These are phyloP conservation scores for Sebastes nivosus DNA, from an alignment of 2,797 vertebrate species.

Conservation along the genomic window DNA sequence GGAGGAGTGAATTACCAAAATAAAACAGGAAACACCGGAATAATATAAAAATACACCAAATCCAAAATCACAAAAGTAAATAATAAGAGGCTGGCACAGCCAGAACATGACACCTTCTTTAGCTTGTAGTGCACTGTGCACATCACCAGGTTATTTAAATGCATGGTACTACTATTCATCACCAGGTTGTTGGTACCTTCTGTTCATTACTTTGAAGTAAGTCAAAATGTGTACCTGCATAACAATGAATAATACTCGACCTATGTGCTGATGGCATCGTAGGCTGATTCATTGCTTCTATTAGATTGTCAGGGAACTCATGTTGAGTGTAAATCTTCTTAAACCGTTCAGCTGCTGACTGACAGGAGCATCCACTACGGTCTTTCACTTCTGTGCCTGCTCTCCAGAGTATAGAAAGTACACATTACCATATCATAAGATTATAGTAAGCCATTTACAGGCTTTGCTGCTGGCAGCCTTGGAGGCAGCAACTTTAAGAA, in stretches of 20 bases:
- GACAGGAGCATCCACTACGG: constrained; percentile 10
- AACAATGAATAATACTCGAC: not conserved
- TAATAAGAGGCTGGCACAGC: too few species aligned
- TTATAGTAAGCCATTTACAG: constrained; percentile 62
- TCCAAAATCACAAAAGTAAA: too few species aligned
- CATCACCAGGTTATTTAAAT: constrained; percentile 4
- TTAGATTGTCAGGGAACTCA: not conserved
- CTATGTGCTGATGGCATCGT: not conserved
- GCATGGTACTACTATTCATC: not conserved
- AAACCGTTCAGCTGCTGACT: constrained; percentile 7
- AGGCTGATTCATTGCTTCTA: not conserved
- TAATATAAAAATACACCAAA: too few species aligned
- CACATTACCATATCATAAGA: constrained; percentile 62
- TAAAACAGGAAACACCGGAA: too few species aligned
- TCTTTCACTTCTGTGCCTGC: not conserved
- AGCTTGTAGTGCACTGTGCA: not conserved
- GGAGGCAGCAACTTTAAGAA: constrained; percentile 36
- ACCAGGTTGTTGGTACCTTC: not conserved
- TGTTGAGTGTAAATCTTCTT: constrained; percentile 12
- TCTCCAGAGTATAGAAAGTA: constrained; percentile 34
- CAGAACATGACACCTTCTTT: not conserved
- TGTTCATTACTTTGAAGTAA: not conserved
- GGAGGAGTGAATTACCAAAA: too few species aligned
- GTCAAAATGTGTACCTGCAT: not conserved
- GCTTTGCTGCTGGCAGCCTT: constrained; percentile 27